Percentiles rank a stretch among this genome's conserved stretches.
Evolutionary conservation across 2,797 vertebrate genomes (phyloP).

Genomic region (Coranthus polyacanthus): DNA sequence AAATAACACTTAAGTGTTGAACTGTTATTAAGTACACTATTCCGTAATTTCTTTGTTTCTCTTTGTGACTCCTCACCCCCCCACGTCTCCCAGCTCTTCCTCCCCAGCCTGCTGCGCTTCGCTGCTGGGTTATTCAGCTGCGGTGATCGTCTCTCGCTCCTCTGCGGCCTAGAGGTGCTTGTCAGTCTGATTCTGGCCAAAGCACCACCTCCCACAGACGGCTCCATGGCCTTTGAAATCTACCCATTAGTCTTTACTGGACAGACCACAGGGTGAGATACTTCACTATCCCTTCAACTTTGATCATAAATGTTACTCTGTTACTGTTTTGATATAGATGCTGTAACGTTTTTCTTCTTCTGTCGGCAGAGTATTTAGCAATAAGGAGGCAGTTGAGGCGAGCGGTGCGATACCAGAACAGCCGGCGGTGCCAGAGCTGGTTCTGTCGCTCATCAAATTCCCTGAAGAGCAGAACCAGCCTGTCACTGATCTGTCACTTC

Average conservation of each 20-base stretch:
- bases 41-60: not conserved
- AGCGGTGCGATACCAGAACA: slow-evolving; percentile 27
- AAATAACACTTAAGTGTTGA: not conserved
- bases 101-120: slow-evolving; percentile 91
- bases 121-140: slow-evolving; percentile 81
- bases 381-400: slow-evolving; percentile 23
- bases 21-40: no score
- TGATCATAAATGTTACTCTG: no score
- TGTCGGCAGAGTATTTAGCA: slow-evolving; percentile 29
- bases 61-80: not conserved
- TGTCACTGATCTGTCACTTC: slow-evolving; percentile 85
- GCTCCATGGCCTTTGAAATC: slow-evolving; percentile 96
- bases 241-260: slow-evolving; percentile 92
- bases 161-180: slow-evolving; percentile 86
- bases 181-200: slow-evolving; percentile 93
- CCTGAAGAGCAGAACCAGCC: slow-evolving; percentile 69
- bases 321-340: not conserved
- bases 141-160: slow-evolving; percentile 69
- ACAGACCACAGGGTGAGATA: slow-evolving; percentile 83
- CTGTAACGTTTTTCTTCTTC: slow-evolving; percentile 1
- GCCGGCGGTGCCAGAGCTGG: slow-evolving; percentile 82
- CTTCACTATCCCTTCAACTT: not conserved
- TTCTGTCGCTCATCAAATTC: slow-evolving; percentile 86
- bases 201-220: slow-evolving; percentile 91
- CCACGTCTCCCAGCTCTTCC: slow-evolving; percentile 86